Evolutionary conservation across 2,888 invertebrate species (phyloP), one percentile per base, ranked within the genome.

Genomic region (Apamea sordens): DNA sequence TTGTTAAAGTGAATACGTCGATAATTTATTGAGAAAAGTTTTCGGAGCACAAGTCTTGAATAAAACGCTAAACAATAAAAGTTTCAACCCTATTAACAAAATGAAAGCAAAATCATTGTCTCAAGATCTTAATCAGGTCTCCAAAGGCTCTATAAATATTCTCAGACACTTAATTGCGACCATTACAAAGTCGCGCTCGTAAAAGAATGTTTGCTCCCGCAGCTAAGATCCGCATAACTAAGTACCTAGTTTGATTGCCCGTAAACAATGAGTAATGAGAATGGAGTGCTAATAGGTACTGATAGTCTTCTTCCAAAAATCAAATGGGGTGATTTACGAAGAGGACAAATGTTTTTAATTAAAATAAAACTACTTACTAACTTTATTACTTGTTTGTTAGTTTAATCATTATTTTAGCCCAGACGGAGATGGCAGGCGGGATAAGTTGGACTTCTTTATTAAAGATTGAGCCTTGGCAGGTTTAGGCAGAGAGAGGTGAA

Each of bases 101-200:
- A 59, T n/a, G 2, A 74, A 73, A 79, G n/a, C 56, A 68, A 80
- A 87, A 83, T 70, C 65, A 41, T 63, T 73, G 63, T 65, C 59
- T 41, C 0, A 74, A 63, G 69, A 81, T 84, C 76, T 71, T 83
- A 80, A 86, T 86, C 79, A 70, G 74, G 73, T 63, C 65, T 76
- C 72, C 71, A 74, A 83, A 73, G 78, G 65, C 76, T 84, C 81
- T 71, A 87, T 90, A 83, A 89, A 87, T 86, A 88, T 81, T 85
- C 85, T 77, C 80, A 75, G 86, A 82, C 76, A 86, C 53, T 89
- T 79, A 83, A 88, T 83, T 80, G 80, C 80, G 79, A 88, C 89
- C 88, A 82, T 89, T 85, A 90, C 89, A 88, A 90, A 91, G 90
- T 90, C 84, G 79, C 81, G 80, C 80, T 86, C 86, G 86, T 91